Base-by-base conservation (phyloP, 2,113 vertebrate species). In the Hippocampus guttulatus region DNA sequence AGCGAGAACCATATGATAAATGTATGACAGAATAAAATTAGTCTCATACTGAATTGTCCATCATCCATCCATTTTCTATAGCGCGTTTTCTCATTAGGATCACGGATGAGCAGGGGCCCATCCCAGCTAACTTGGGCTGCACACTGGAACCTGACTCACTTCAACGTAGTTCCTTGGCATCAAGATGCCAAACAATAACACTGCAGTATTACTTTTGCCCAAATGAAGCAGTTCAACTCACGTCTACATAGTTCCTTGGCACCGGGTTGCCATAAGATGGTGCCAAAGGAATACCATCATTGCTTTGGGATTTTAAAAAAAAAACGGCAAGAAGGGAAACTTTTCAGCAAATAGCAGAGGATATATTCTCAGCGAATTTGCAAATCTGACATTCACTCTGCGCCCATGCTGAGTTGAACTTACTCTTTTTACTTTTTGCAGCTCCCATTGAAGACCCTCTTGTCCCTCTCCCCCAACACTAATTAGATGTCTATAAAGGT, bases 401-500 rank as follows among this genome's bases (percentile, higher is more conserved):
- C 18, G 18, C 20, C 25, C 55, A 33, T 33, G 15, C 16, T 7
- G 8, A 33, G 58, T 61, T 33, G 15, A 33, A 33, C 5, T 16
- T 3, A 30, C 58, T 33, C 33, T 61, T 5, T 61, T 5, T 61
- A 8, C 18, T 15, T 30, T 18, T 60, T 18, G 15, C 27, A 15
- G 58, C 58, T 61, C 58, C 18, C 40, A 43, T 25, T 47, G 63
- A 65, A 47, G 63, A 25, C 64, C 64, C 64, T 47, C 64, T 27
- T 27, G 15, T 45, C 43, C 23, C 64, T 25, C 14, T 18, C 41
- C 64, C 58, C 64, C 14, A 25, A 47, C 64, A 65, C 64, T 45
- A 65, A 65, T 65, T 65, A 65, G n/a, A 47, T 47, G 40, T 23
- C 43, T 27, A 65, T 65, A 65, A 65, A 65, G 64, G 41, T 47